phyloP scores from a whole-genome alignment of 1,140 invertebrate species.

The Ylistrum balloti region DNA sequence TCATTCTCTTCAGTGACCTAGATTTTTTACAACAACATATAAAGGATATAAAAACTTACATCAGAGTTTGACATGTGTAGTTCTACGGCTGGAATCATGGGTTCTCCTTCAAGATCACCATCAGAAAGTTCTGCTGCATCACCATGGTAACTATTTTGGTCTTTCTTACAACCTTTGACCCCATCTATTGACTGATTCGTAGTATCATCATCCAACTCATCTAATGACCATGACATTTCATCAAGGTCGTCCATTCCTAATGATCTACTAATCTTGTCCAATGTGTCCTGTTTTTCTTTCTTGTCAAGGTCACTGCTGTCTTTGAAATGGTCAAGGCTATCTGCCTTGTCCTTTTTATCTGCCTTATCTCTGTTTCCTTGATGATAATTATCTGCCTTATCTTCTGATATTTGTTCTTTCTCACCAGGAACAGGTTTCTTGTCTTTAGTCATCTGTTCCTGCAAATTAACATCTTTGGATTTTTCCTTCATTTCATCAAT shows the following conservation, averaged over 20 bases:
- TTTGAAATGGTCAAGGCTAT: not conserved
- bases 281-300: not conserved
- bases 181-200: not conserved
- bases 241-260: conserved; percentile 23
- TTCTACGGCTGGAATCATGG: not conserved
- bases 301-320: not conserved
- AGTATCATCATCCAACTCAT: not conserved
- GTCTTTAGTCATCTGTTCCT: not conserved
- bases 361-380: not conserved
- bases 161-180: not conserved
- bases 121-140: not conserved
- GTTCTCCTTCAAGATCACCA: not conserved
- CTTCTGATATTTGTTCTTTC: no score
- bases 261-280: conserved; percentile 1
- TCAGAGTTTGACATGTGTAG: conserved; percentile 18
- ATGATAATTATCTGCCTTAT: not conserved
- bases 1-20: no score
- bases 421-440: not conserved
- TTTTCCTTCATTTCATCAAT: no score
- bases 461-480: no score
- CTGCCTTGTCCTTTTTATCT: not conserved
- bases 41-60: not conserved
- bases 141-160: not conserved
- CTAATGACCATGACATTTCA: not conserved
- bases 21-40: no score